Evolutionary conservation across 2,888 invertebrate species (phyloP), one percentile per base, ranked within the genome.

Genomic region (Choreutis nemorana): DNA sequence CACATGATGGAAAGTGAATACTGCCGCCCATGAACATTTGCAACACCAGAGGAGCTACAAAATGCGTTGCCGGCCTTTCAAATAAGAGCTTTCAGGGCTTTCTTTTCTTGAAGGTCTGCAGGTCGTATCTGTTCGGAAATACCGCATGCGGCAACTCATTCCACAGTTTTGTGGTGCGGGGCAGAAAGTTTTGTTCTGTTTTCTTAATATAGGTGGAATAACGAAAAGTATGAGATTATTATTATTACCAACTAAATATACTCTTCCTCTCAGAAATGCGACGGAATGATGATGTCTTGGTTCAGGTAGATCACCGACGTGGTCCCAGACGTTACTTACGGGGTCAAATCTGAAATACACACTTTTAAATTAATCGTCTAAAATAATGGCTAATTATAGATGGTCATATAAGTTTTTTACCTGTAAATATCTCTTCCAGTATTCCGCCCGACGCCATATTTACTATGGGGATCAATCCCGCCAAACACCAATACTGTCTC

Each of bases 231-330:
- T 6, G 14, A 24, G n/a, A 5, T 11, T 23, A 11, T 10, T 11
- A 29, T 29, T 29, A 45, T 58, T 68, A 83, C 89, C 89, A 37
- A 84, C 84, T 40, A 89, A 65, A 55, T 85, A 89, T 16, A 89
- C 81, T 39, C 83, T 77, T 32, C 85, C 87, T 44, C 81, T 78
- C 25, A 86, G 62, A 44, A 85, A 84, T 9, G 81, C 83, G 1
- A 85, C 82, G 1, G 84, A 82, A 51, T 88, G 88, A 49, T 87
- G 86, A 48, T 87, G 86, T 33, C 89, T 72, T 0, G 88, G 86
- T 45, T 85, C 85, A 0, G 88, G 89, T 35, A 89, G 72, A 36
- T 83, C 83, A 2, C 85, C 85, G 0, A 87, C 84, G 42, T 77
- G 73, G 42, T 85, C 84, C 89, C 89, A 89, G 9, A 67, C 58